Evolutionary conservation across 2,888 invertebrate species (phyloP).

Genomic region (Trimorus sp.): DNA sequence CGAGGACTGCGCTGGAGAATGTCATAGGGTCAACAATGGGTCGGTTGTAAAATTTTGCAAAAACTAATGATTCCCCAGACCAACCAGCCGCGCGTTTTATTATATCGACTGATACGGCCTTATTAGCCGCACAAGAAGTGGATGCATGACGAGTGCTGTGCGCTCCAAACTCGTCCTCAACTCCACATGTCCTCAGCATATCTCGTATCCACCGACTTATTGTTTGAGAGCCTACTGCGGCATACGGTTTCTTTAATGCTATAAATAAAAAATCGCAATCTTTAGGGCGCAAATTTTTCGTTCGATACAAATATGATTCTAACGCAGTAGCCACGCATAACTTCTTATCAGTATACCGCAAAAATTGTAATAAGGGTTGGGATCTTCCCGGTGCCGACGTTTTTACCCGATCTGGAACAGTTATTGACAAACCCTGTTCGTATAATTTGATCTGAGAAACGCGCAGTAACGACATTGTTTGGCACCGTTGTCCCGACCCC

Average conservation of each 20-base stretch:
- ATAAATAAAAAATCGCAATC: conserved; percentile 20
- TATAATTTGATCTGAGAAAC: neutral
- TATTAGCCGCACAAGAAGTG: no score
- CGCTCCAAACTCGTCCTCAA: no score
- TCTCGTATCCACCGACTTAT: conserved; percentile 10
- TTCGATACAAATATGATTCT: neutral
- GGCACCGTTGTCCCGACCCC: conserved; percentile 1
- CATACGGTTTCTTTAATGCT: conserved; percentile 6
- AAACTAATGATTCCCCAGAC: no score
- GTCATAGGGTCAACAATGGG: no score
- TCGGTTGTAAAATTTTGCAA: no score
- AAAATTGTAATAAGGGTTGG: neutral
- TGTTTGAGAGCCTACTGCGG: conserved; percentile 1
- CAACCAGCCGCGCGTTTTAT: no score
- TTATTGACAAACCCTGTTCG: neutral
- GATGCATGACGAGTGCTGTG: no score
- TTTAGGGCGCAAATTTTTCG: neutral
- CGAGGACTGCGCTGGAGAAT: no score
- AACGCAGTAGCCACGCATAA: neutral
- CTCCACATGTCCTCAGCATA: no score
- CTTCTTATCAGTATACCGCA: neutral
- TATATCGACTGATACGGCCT: no score
- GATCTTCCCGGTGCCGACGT: neutral
- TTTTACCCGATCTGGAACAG: neutral
- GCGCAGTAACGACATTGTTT: neutral